Evolutionary conservation across 2,888 invertebrate species (phyloP), one percentile per base, ranked within the genome.

Genomic region (Patella pellucida): DNA sequence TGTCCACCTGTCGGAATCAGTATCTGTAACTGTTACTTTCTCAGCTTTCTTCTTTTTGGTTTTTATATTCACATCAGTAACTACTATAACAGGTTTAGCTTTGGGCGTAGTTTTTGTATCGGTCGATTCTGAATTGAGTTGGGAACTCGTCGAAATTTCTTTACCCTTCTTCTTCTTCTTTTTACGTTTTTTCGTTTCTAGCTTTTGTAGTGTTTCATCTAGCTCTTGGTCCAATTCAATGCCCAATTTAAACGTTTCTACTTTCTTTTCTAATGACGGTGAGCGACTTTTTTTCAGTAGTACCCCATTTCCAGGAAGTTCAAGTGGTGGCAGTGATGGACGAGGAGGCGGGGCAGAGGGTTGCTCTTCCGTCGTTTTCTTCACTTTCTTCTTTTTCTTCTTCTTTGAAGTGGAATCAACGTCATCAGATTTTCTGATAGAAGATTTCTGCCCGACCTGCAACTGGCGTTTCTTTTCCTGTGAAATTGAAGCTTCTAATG

Each of bases 151-250:
- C 1, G 41, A 41, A 9, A 41, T 41, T 41, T 41, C 41, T 9
- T 62, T 62, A 12, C 62, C 23, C 23, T 62, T 62, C 62, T 62
- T 62, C 62, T 62, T 62, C 23, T 15, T 62, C 62, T 62, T 62
- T 62, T 62, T 62, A 23, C 19, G 62, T 62, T 62, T 62, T 62
- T 62, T 62, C 19, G 62, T 62, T 62, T 62, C 62, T 23, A 23
- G 62, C 19, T 19, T 23, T 62, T 62, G 23, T 19, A 62, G 62
- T 62, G 62, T 62, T 62, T 62, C 62, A 12, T 23, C 23, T 4
- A 62, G 62, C 23, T 62, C 23, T 23, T 23, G 19, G 23, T 62
- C 62, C 23, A 62, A 62, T 62, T 23, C 62, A 19, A 56, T 12
- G 19, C 62, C 19, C 12, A 62, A 23, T 23, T 62, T 62, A 23